Evolutionary conservation across 2,888 invertebrate species (phyloP).

Genomic region (Nephrotoma appendiculata): DNA sequence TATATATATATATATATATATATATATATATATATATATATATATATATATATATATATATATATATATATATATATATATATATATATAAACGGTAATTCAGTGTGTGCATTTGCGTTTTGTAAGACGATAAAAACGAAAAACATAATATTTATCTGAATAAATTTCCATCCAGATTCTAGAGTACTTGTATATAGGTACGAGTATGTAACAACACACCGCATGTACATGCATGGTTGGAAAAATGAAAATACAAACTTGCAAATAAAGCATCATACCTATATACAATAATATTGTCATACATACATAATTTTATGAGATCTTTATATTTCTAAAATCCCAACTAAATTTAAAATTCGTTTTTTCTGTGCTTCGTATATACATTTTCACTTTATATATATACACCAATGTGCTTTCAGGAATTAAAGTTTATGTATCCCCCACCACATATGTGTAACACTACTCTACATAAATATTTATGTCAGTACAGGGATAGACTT

Average conservation of each 20-base stretch:
- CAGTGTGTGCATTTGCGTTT: not conserved
- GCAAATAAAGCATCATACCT: not conserved
- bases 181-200: not conserved
- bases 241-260: not conserved
- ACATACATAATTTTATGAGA: not conserved
- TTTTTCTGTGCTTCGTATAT: not conserved
- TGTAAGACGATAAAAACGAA: not conserved
- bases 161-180: not conserved
- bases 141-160: not conserved
- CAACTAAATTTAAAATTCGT: not conserved
- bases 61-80: no score
- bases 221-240: not conserved
- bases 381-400: not conserved
- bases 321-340: not conserved
- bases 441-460: not conserved
- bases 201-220: not conserved
- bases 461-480: not conserved
- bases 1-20: no score
- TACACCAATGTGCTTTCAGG: not conserved
- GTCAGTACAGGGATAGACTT: not conserved
- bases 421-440: not conserved
- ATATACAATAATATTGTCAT: not conserved
- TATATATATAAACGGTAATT: no score
- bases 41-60: no score
- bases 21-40: no score